phyloP scores from a whole-genome alignment of 2,888 invertebrate genomes.

The Trissonchulus latispiculum region DNA sequence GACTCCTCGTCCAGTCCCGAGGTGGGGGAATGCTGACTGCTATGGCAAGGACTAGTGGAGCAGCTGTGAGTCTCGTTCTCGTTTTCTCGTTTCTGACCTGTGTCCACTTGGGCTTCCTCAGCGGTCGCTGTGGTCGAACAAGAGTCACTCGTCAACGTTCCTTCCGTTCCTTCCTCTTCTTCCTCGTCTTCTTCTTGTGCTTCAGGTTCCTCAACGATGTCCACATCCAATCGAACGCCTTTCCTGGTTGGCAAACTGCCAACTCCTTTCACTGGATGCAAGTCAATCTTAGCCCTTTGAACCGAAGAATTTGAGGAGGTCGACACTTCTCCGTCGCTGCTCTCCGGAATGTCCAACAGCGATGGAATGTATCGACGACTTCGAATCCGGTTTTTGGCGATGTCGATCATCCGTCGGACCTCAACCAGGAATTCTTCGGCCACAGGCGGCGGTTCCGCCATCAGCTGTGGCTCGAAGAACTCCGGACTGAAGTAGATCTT shows the following conservation, averaged over 20 bases:
- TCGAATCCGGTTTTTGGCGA: constrained; percentile 77
- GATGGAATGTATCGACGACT: constrained; percentile 68
- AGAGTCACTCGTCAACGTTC: not conserved
- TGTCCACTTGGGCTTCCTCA: not conserved
- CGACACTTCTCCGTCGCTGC: not conserved
- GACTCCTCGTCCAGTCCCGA: too few relatives aligned
- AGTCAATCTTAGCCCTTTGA: not conserved
- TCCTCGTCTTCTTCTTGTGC: too few relatives aligned
- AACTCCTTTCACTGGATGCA: not conserved
- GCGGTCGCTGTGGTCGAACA: not conserved
- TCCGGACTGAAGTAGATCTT: constrained; percentile 77
- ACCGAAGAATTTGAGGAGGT: not conserved
- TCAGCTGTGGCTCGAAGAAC: constrained; percentile 74
- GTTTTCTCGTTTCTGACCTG: too few relatives aligned
- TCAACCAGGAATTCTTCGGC: constrained; percentile 76
- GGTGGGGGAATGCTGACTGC: not conserved
- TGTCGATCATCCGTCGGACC: constrained; percentile 77
- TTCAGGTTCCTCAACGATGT: too few relatives aligned
- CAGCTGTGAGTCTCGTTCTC: too few relatives aligned
- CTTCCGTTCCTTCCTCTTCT: constrained; percentile 40
- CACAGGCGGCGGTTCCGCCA: constrained; percentile 77
- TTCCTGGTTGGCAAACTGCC: too few relatives aligned
- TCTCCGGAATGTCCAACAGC: constrained; percentile 69
- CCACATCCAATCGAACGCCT: not conserved
- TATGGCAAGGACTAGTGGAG: too few relatives aligned